These are phyloP conservation scores for Camelus bactrianus DNA, from an alignment of 2,113 vertebrate genomes.

Conservation along the genomic window DNA sequence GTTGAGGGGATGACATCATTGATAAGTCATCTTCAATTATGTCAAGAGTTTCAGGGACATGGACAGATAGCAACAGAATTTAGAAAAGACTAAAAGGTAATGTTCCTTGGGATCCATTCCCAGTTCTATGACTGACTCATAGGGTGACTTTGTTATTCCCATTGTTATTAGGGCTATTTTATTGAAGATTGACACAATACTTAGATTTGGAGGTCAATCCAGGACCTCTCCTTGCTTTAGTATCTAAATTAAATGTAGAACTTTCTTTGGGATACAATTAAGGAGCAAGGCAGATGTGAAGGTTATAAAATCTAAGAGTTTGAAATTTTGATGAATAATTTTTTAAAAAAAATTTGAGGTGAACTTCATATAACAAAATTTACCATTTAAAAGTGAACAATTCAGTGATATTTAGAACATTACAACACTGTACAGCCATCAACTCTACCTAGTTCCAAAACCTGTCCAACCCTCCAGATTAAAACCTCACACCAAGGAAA, in stretches of 20 bases:
- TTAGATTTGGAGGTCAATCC: conserved; percentile 48
- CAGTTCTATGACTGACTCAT: conserved; percentile 68
- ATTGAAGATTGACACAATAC: background rate
- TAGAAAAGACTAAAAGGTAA: conserved; percentile 65
- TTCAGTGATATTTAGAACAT: background rate
- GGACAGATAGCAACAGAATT: conserved; percentile 58
- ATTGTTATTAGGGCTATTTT: conserved; percentile 57
- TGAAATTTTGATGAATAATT: background rate
- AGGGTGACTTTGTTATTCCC: conserved; percentile 42
- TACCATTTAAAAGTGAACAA: background rate
- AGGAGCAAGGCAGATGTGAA: conserved; percentile 27
- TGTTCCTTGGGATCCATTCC: conserved; percentile 71
- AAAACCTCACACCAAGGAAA: background rate
- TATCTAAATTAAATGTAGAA: conserved; percentile 62
- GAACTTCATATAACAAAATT: background rate
- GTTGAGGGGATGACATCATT: conserved; percentile 73
- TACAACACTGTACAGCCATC: background rate
- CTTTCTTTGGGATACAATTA: conserved; percentile 10
- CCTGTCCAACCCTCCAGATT: background rate
- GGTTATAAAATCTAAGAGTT: background rate
- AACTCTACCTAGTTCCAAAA: background rate
- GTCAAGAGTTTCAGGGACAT: conserved; percentile 70
- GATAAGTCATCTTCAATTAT: conserved; percentile 74
- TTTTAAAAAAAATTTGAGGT: background rate
- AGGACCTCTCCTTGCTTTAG: conserved; percentile 34